Evolutionary conservation across 2,888 invertebrate genomes (phyloP), one percentile per base, ranked within the genome.

Genomic region (Beris morrisii): DNA sequence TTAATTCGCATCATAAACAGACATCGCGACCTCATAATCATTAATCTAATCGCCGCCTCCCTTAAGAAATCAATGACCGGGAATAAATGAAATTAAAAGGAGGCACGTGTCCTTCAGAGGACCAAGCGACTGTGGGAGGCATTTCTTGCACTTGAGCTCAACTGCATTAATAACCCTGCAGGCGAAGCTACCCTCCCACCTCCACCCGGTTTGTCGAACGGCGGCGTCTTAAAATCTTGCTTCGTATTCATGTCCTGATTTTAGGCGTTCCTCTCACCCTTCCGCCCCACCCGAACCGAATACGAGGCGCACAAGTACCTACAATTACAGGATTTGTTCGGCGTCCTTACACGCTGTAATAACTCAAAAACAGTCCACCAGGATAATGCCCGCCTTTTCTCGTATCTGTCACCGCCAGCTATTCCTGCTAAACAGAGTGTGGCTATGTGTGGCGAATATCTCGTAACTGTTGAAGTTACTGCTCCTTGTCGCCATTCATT

Each of bases 11-110:
- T 73, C 73, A 72, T 56, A 66, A 71, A 65, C 73, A 73, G 72
- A 71, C 69, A 48, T 63, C 54, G 64, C 67, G 71, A 74, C 72
- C 75, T 76, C 77, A 79, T 79, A 79, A 79, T 79, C 79, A 79
- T 79, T 79, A 79, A 79, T 79, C 79, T 79, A 78, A 79, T 79
- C 79, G 78, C 78, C 79, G 79, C 79, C 79, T 79, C 74, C 61
- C 56, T 58, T 31, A 48, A 65, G 45, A 66, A 66, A 66, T 75
- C 76, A 77, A 75, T 77, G 77, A 77, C 77, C 78, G 75, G 75
- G 77, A 78, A 75, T 73, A 73, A 74, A 72, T 45, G 48, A 45
- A 61, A 68, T 68, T 68, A 67, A 64, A 65, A 68, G 63, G 65
- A 45, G 68, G 59, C 68, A 70, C 70, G 69, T 70, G 67, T 65